Base-by-base conservation (phyloP, 1,140 invertebrate species). In the Macrobrachium nipponense region DNA sequence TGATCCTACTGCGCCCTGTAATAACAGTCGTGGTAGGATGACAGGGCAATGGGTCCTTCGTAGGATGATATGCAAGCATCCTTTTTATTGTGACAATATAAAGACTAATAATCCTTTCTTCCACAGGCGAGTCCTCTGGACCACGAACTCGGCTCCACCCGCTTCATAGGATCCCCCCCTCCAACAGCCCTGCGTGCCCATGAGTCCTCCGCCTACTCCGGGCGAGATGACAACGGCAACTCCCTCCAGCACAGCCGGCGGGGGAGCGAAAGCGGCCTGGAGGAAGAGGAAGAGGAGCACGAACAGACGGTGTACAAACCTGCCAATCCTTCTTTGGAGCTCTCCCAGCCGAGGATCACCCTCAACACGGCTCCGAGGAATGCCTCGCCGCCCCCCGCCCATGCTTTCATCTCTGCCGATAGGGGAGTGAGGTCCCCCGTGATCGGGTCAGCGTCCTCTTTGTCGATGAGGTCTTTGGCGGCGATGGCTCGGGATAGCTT, bases 141-240 rank as follows among this genome's bases (percentile, higher is more conserved):
- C 18, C 43, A 58, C 27, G 82, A 84, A 11, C 64, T 78, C 58
- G 17, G 20, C 14, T 86, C 84, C 0, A 59, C 58, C 5, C 77
- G 77, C 23, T 86, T 86, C 77, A 86, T 86, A 12, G 84, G 84
- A 23, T 86, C 84, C 27, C 84, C 84, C 5, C 84, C 84, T 58
- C 84, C 84, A 0, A 72, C 84, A 20, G 84, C 75, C 10, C 59
- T 86, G 6, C 84, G 84, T 11, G 5, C 68, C 17, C 68, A 70
- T 20, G 68, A 70, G 68, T 5, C 68, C 23, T 0, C 68, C 51
- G 0, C 27, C 27, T 36, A 36, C 27, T 36, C 27, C 27, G 27
- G 12, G n/a, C 66, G 77, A 15, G 77, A 80, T 36, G 83, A 79
- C n/a, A 43, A 60, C 51, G 84, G 84, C 51, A 43, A 68, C 27